These are phyloP conservation scores for Uromys caudimaculatus DNA, from an alignment of 2,797 vertebrate genomes.

Conservation along the genomic window DNA sequence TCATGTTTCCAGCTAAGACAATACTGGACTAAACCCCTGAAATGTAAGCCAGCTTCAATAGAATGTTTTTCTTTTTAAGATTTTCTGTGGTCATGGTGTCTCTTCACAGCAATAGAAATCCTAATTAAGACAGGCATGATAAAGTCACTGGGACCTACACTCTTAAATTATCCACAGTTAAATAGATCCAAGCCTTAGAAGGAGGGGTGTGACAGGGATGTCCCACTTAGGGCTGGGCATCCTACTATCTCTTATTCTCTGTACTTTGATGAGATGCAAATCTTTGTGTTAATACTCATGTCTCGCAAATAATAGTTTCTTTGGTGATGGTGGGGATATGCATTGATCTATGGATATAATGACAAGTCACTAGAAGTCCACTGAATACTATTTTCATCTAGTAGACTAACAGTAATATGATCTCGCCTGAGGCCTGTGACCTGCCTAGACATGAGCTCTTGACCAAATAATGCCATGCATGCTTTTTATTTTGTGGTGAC, in stretches of 20 bases:
- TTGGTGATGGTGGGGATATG: not conserved
- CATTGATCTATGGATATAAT: not conserved
- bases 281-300: not conserved
- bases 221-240: not conserved
- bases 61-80: not conserved
- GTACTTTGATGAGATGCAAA: not conserved
- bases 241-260: not conserved
- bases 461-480: not conserved
- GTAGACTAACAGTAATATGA: not conserved
- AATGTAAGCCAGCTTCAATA: not conserved
- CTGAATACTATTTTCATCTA: not conserved
- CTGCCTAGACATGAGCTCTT: not conserved
- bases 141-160: not conserved
- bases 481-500: not conserved
- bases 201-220: not conserved
- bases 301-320: not conserved
- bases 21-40: not conserved
- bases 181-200: not conserved
- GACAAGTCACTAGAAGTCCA: not conserved
- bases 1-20: not conserved
- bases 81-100: not conserved
- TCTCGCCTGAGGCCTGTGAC: not conserved
- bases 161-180: not conserved
- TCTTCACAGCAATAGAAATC: not conserved
- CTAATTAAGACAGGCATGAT: not conserved